These are phyloP conservation scores for Lissocephala sabroskyi DNA, from an alignment of 2,888 invertebrate species.

Conservation along the genomic window DNA sequence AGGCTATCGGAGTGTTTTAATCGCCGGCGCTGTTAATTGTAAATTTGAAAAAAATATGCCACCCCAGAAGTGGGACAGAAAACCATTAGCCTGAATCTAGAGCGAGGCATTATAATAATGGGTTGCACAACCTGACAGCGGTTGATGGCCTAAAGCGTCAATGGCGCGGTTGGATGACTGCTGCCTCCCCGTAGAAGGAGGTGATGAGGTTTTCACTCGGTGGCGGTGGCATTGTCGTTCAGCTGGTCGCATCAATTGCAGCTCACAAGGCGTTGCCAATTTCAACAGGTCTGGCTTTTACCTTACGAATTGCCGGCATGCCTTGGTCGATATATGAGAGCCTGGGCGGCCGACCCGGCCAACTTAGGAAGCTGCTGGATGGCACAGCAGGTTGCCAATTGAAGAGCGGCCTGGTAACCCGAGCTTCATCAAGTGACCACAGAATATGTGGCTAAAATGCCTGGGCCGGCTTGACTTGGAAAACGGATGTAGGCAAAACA, in stretches of 20 bases:
- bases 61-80: too few relatives aligned
- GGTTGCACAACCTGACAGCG: too few relatives aligned
- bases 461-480: not conserved
- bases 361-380: slow-evolving; percentile 2
- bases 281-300: not conserved
- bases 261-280: slow-evolving; percentile 16
- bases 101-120: too few relatives aligned
- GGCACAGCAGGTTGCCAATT: slow-evolving; percentile 14
- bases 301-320: not conserved
- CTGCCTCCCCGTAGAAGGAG: not conserved
- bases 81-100: too few relatives aligned
- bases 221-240: slow-evolving; percentile 41
- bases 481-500: slow-evolving; percentile 49
- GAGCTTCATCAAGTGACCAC: slow-evolving; percentile 27
- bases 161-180: not conserved
- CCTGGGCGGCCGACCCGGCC: too few relatives aligned
- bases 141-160: too few relatives aligned
- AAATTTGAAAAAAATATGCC: too few relatives aligned
- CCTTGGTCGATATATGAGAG: slow-evolving; percentile 1
- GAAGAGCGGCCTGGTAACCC: slow-evolving; percentile 14
- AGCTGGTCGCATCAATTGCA: slow-evolving; percentile 26
- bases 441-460: slow-evolving; percentile 21
- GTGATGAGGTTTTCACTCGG: too few relatives aligned
- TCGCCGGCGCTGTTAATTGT: too few relatives aligned
- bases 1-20: too few relatives aligned